phyloP scores from a whole-genome alignment of 2,113 vertebrate species.

The Muscicapa adusta region DNA sequence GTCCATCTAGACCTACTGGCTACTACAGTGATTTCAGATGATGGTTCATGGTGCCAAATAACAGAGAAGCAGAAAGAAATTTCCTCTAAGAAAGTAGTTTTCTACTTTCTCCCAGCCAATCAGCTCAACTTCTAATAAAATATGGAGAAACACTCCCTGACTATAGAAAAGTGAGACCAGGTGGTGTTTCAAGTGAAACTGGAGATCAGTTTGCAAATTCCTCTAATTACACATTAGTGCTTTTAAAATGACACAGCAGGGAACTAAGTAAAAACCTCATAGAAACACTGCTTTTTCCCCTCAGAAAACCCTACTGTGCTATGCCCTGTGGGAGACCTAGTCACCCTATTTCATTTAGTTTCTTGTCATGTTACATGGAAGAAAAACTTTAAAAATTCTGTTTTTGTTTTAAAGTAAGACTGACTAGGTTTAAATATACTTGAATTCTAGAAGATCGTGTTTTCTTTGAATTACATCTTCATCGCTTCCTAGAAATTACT shows the following conservation, averaged over 20 bases:
- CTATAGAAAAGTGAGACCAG: background rate
- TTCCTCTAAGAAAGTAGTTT: background rate
- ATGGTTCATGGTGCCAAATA: background rate
- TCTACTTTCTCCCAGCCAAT: background rate
- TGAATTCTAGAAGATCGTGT: background rate
- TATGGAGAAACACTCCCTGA: background rate
- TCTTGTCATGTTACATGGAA: background rate
- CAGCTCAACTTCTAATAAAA: background rate
- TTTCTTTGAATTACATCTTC: background rate
- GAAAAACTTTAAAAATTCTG: background rate
- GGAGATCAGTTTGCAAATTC: constrained; percentile 2
- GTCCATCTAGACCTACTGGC: background rate
- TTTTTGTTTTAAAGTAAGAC: background rate
- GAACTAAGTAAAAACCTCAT: background rate
- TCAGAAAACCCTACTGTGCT: background rate
- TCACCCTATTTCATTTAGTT: background rate
- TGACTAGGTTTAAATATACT: background rate
- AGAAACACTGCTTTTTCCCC: background rate
- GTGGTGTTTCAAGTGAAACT: constrained; percentile 1
- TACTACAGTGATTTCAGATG: background rate
- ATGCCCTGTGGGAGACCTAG: background rate
- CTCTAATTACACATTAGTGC: background rate
- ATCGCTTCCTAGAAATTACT: background rate
- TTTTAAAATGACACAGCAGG: background rate
- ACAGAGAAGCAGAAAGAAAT: background rate